phyloP scores from a whole-genome alignment of 1,140 invertebrate species.

The Araneus ventricosus region DNA sequence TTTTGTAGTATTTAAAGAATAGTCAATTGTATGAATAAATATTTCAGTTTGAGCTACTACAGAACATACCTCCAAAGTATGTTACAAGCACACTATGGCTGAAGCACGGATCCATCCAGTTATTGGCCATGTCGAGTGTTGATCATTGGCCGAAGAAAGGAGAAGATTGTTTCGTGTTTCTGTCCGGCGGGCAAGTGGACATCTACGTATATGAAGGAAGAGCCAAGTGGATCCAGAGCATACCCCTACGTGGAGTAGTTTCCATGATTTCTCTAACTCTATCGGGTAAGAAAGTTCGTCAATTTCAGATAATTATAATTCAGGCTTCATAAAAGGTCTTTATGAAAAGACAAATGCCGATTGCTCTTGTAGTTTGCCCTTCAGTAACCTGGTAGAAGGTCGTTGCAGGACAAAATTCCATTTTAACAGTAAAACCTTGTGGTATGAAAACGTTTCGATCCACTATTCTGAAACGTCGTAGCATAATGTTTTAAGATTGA shows the following conservation, averaged over 20 bases:
- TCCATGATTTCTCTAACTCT: conserved; percentile 44
- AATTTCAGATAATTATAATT: background rate
- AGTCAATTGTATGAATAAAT: background rate
- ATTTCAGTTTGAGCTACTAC: conserved; percentile 54
- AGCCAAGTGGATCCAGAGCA: conserved; percentile 53
- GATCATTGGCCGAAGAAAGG: conserved; percentile 39
- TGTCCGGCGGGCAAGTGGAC: conserved; percentile 60
- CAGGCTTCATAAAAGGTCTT: too few species aligned
- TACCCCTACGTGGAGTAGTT: conserved; percentile 37
- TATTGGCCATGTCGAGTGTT: conserved; percentile 49
- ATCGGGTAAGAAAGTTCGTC: conserved; percentile 22
- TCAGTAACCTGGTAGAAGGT: too few species aligned
- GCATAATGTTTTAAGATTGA: too few species aligned
- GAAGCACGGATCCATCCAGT: background rate
- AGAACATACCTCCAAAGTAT: conserved; percentile 45
- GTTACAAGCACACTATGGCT: conserved; percentile 61
- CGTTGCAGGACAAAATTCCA: too few species aligned
- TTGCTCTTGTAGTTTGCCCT: too few species aligned
- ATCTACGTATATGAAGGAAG: conserved; percentile 28
- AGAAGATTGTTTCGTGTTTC: background rate
- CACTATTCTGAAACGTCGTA: too few species aligned
- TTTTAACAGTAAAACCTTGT: too few species aligned
- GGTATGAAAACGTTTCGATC: too few species aligned
- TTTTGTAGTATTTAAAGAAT: background rate
- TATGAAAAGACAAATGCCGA: too few species aligned